Evolutionary conservation across 2,888 invertebrate species (phyloP), one percentile per base, ranked within the genome.

Genomic region (Stenolophus ochropezus): DNA sequence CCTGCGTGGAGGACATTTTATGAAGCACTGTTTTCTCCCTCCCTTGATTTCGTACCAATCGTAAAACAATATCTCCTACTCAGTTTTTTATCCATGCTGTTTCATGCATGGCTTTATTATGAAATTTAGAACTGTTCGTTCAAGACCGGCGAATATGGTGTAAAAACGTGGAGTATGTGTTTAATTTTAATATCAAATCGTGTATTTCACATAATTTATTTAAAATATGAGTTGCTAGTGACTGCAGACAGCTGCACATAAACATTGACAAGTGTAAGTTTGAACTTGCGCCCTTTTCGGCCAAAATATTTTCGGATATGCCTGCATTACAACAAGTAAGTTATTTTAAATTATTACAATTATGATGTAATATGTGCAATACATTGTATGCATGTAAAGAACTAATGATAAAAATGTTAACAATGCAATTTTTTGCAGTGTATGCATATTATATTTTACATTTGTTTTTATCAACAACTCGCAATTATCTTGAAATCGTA

Each of bases 291-390:
- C 25, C 1, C 2, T 27, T 16, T 53, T 53, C 14, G 27, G 14
- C n/a, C n/a, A n/a, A 27, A 51, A 16, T 8, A 23, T 75, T 71
- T 71, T 71, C 20, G 47, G 18, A 25, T 27, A 79, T 80, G 80
- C 80, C 80, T 16, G 80, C 73, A 4, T 80, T 80, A 56, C 80
- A 80, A 73, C 71, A 80, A 56, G 80, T 80, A 27, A 80, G 73
- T 71, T 51, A 4, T 51, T 42, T 42, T 42, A 6, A 42, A 8
- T 42, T 42, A 1, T 42, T 42, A 42, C 2, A 42, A 42, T 42
- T 42, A 11, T 42, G 33, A 11, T 42, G 33, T 42, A 42, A 42
- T 42, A 42, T 42, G 2, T 42, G 33, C 11, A 42, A 42, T 42
- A 42, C 8, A 8, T 11, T 8, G 8, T 42, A 42, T 8, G 11